A percentile compares a stretch with the other conserved stretches of the same genome.
phyloP scores from a whole-genome alignment of 2,113 vertebrate genomes.

The Leiothrix lutea region DNA sequence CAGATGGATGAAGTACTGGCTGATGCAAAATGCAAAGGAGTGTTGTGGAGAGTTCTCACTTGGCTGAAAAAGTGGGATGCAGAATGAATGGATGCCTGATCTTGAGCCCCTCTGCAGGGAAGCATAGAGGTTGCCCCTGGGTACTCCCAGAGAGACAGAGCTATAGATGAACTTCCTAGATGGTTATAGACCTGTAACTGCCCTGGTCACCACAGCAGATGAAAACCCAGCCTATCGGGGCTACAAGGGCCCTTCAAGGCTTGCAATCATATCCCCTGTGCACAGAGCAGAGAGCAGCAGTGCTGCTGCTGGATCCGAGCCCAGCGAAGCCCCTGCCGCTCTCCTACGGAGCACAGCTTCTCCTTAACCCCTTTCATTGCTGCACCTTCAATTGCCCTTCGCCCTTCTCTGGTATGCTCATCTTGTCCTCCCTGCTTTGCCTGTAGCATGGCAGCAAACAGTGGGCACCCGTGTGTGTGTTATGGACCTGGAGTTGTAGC shows the following conservation, averaged over 20 bases:
- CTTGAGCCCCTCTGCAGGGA: background rate
- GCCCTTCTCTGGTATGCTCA: accelerated
- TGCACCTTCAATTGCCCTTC: no score
- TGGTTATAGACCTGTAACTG: background rate
- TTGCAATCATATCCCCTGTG: accelerated
- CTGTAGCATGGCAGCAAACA: background rate
- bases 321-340: background rate
- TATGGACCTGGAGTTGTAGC: accelerated
- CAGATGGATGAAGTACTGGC: background rate
- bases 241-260: background rate
- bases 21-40: background rate
- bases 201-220: background rate
- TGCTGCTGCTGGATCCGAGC: background rate
- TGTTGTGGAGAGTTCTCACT: background rate
- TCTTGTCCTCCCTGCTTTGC: background rate
- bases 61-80: background rate
- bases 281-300: background rate
- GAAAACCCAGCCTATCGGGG: background rate
- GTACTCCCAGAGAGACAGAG: background rate
- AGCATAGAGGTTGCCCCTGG: accelerated
- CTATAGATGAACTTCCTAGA: background rate
- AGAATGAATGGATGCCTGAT: background rate
- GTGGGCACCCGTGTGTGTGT: accelerated
- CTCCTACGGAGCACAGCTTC: background rate
- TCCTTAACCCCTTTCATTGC: no score